Evolutionary conservation across 2,113 vertebrate species (phyloP).

Genomic region (Carassius gibelio): DNA sequence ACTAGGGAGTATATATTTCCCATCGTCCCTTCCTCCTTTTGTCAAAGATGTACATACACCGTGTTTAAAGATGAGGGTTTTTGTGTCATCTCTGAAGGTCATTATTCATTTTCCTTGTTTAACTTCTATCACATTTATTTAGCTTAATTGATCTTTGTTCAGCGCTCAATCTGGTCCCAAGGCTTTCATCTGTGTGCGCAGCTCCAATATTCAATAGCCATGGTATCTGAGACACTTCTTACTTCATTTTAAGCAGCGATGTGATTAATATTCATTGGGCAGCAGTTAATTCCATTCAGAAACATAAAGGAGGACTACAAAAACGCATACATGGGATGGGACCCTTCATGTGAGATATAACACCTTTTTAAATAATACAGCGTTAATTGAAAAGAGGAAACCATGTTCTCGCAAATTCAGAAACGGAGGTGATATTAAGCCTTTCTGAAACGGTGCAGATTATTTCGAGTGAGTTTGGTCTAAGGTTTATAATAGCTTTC

Average conservation of each 20-base stretch:
- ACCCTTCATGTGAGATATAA: conserved; percentile 22
- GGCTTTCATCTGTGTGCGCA: conserved; percentile 15
- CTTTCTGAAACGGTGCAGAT: background rate
- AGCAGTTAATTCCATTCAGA: conserved; percentile 32
- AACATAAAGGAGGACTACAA: conserved; percentile 36
- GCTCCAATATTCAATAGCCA: conserved; percentile 13
- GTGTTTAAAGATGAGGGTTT: conserved; percentile 30
- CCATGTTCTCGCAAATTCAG: background rate
- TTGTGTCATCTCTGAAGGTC: conserved; percentile 41
- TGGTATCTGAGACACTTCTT: conserved; percentile 28
- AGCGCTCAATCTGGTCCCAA: conserved; percentile 21
- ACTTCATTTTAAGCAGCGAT: conserved; percentile 25
- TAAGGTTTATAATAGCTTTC: conserved; percentile 43
- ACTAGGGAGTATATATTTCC: conserved; percentile 42
- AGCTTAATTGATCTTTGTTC: conserved; percentile 51
- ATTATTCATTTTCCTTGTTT: conserved; percentile 50
- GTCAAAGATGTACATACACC: conserved; percentile 41
- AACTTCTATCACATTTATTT: conserved; percentile 42
- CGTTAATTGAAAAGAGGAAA: conserved; percentile 33
- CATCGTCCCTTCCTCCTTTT: background rate
- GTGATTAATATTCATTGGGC: conserved; percentile 38
- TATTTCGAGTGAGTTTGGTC: conserved; percentile 37
- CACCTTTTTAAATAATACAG: conserved; percentile 43
- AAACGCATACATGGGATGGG: background rate
- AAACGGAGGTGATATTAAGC: background rate